Evolutionary conservation across 2,888 invertebrate species (phyloP).

Genomic region (Fragum sueziense): DNA sequence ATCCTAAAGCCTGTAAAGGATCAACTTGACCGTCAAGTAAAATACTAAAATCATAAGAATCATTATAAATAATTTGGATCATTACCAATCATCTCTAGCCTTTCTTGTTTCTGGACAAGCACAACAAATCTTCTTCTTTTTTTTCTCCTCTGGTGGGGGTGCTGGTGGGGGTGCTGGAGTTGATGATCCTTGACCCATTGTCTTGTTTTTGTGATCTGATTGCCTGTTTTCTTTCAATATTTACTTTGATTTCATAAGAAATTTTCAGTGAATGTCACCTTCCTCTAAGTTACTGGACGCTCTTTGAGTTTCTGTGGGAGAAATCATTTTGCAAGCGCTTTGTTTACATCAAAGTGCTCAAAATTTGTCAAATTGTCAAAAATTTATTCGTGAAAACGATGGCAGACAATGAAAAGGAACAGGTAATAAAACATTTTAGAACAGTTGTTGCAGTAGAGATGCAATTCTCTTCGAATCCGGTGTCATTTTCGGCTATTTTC

Average conservation of each 20-base stretch:
- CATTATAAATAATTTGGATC: too few relatives aligned
- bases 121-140: conserved; percentile 95
- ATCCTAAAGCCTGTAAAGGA: too few relatives aligned
- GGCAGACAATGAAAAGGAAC: conserved; percentile 33
- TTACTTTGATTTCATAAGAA: neutral
- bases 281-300: neutral
- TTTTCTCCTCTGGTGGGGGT: conserved; percentile 49
- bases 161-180: conserved; percentile 26
- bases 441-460: too few relatives aligned
- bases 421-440: too few relatives aligned
- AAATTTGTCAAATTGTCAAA: neutral
- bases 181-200: conserved; percentile 53
- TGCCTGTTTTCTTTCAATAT: too few relatives aligned
- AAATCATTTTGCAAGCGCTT: neutral
- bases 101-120: conserved; percentile 98
- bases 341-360: neutral
- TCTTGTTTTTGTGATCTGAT: neutral
- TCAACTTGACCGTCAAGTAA: too few relatives aligned
- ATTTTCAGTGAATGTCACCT: conserved; percentile 4
- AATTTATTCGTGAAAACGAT: neutral
- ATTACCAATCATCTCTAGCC: conserved; percentile 93
- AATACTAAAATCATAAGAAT: too few relatives aligned
- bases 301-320: neutral
- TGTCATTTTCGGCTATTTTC: too few relatives aligned
- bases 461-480: too few relatives aligned